Evolutionary conservation across 2,113 vertebrate genomes (phyloP), one percentile per base, ranked within the genome.

Genomic region (Aphyosemion australe): DNA sequence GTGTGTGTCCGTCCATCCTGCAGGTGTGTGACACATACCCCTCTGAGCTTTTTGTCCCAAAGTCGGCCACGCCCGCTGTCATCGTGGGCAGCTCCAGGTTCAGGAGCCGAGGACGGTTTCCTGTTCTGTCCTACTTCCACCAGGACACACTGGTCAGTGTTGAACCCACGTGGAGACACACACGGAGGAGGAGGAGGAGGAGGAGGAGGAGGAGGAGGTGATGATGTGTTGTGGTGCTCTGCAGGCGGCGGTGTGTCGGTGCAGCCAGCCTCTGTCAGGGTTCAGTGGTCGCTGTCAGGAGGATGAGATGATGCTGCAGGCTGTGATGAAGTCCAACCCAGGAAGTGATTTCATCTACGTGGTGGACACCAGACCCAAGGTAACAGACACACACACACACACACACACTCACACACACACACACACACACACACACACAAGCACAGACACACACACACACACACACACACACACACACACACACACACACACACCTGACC

Each of bases 1-100:
- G 42, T 45, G 42, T 45, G 26, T n/a, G 52, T 43, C 15, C 15
- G 19, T 52, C 15, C 3, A 4, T 19, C 12, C 63, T 48, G 34
- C 86, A 99, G 97, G 92, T 98, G 13, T 98, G 96, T 85, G 96
- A 98, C 39, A 96, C 97, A 0, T 99, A 98, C 73, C 95, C 97
- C 0, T 93, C 94, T 0, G 94, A 98, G 66, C 82, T 99, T 59
- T 98, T 94, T 0, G 94, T 98, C 32, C 96, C 97, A 19, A 97
- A 93, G 76, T 93, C 93, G 1, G 95, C 93, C 5, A 95, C 94
- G 0, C 94, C 95, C 0, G 84, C 94, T 54, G 89, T 96, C 62
- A 93, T 98, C 6, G 90, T 98, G 47, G 96, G 95, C 47, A 98
- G 97, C 76, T 95, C 96, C 9, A 95, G 94, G 83, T 99, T 99